Percentiles rank a stretch among this genome's conserved stretches.
Conservation (phyloP, 2,113 vertebrate species). For the Albula glossodonta region DNA sequence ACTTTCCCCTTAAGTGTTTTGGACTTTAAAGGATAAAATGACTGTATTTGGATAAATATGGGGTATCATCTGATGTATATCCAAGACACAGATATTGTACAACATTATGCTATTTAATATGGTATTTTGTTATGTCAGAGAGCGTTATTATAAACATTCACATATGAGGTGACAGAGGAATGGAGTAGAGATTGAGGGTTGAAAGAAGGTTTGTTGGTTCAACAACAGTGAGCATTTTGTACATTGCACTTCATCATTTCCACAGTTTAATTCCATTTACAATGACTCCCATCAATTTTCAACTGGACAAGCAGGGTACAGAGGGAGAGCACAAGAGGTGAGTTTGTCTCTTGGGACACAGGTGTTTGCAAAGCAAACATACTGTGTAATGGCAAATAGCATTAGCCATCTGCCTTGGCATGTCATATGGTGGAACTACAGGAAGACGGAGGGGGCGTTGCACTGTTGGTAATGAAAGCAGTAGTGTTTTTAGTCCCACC, state of each 20-base stretch:
- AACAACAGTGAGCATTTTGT: neutral
- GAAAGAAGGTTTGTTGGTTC: neutral
- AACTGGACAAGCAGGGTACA: neutral
- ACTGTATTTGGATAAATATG: too few species aligned
- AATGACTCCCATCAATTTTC: neutral
- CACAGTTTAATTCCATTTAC: neutral
- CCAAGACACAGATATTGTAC: too few species aligned
- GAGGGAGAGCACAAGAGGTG: neutral
- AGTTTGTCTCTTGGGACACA: neutral
- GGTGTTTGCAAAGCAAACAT: neutral
- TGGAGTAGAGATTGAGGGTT: slow-evolving; percentile 16
- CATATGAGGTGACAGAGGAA: neutral
- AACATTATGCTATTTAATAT: too few species aligned
- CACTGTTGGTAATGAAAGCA: neutral
- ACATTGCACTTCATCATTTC: neutral
- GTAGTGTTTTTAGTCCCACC: neutral
- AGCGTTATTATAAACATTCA: neutral
- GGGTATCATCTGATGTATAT: too few species aligned
- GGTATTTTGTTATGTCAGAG: too few species aligned
- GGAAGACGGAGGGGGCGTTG: neutral
- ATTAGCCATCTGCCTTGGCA: neutral
- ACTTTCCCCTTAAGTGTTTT: too few species aligned
- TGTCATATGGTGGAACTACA: neutral
- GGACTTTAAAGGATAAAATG: too few species aligned
- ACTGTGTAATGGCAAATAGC: neutral